Conservation (phyloP, 2,888 invertebrate species). For the Trisateles emortualis region DNA sequence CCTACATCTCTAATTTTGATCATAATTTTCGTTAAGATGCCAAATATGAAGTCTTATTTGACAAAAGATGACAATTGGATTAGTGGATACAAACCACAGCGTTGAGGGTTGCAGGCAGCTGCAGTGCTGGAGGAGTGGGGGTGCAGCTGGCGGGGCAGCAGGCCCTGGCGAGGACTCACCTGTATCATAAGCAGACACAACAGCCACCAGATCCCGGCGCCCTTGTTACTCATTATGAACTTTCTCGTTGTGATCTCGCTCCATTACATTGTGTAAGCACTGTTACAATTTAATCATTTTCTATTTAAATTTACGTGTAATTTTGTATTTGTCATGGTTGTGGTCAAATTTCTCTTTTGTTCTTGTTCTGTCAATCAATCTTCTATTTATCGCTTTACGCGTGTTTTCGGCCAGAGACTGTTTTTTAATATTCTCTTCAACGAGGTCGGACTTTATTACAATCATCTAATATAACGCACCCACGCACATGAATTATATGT, state of each 20-base stretch:
- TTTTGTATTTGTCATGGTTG: constrained; percentile 61
- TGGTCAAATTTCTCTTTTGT: constrained; percentile 69
- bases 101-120: no score
- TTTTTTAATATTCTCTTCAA: background rate
- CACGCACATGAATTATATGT: no score
- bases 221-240: constrained; percentile 69
- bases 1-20: no score
- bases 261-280: constrained; percentile 60
- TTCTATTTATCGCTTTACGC: constrained; percentile 44
- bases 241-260: constrained; percentile 29
- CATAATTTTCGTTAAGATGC: no score
- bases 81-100: no score
- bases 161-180: no score
- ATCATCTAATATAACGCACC: no score
- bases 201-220: constrained; percentile 65
- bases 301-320: constrained; percentile 55
- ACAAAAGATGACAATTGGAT: no score
- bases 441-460: no score
- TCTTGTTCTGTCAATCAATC: constrained; percentile 49
- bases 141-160: no score
- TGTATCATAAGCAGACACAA: constrained; percentile 70
- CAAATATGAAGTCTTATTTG: no score
- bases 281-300: constrained; percentile 11
- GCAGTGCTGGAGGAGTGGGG: no score
- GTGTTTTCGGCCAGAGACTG: constrained; percentile 46